Conservation (phyloP, 2,797 vertebrate species). For the Phaenicophaeus curvirostris region DNA sequence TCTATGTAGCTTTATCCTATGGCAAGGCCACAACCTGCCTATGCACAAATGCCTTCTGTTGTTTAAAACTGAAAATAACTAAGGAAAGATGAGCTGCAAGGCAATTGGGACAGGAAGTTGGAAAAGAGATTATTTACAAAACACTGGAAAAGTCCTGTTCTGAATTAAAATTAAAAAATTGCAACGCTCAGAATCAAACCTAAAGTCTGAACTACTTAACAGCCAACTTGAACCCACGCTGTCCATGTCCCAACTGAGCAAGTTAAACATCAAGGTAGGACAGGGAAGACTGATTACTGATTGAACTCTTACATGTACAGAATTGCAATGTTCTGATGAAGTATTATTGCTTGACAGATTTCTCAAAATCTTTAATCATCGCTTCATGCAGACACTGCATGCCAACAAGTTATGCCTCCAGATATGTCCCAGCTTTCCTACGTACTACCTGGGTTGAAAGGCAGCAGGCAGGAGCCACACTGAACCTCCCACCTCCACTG, state of each 20-base stretch:
- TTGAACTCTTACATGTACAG: background rate
- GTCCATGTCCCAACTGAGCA: background rate
- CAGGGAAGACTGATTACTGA: background rate
- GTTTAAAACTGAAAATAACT: background rate
- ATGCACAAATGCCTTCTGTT: background rate
- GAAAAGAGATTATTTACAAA: background rate
- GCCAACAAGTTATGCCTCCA: accelerated
- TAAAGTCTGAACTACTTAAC: background rate
- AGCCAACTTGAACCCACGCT: background rate
- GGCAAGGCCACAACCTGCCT: background rate
- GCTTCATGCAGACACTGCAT: background rate
- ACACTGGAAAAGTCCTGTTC: background rate
- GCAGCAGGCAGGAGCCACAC: background rate
- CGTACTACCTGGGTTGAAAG: background rate
- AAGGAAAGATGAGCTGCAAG: background rate
- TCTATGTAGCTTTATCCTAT: background rate
- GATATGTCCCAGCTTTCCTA: background rate
- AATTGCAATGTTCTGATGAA: background rate
- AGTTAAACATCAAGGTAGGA: background rate
- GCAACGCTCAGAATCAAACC: background rate
- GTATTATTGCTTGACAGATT: background rate
- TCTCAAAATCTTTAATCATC: background rate
- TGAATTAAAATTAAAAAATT: background rate
- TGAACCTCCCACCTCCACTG: accelerated
- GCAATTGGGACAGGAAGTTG: background rate